These are phyloP conservation scores for Drosophila atroscutellata DNA, from an alignment of 2,888 invertebrate species.

Conservation along the genomic window DNA sequence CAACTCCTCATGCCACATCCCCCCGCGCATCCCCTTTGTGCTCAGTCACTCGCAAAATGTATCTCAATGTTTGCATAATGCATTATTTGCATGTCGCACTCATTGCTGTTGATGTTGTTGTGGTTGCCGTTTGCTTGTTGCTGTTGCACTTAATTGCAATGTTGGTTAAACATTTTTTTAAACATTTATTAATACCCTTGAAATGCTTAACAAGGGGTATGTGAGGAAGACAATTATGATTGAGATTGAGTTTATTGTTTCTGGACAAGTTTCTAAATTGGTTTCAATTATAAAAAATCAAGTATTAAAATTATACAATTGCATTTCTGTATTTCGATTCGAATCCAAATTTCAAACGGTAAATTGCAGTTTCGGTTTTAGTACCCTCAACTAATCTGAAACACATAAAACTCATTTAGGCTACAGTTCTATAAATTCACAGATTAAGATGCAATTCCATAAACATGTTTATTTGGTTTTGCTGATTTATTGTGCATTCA, in stretches of 20 bases:
- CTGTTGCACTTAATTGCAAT: conserved; percentile 65
- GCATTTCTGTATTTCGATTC: no score
- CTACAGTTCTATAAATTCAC: neutral
- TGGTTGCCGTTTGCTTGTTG: conserved; percentile 12
- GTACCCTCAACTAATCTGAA: no score
- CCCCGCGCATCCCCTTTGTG: conserved; percentile 1
- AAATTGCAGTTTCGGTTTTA: no score
- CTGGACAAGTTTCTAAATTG: no score
- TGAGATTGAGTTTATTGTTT: neutral
- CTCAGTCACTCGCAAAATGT: conserved; percentile 49
- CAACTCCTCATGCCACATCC: conserved; percentile 8
- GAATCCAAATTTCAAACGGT: no score
- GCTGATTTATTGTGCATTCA: neutral
- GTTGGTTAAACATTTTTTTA: conserved; percentile 46
- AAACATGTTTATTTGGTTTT: neutral
- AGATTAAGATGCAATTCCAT: neutral
- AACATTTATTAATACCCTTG: conserved; percentile 24
- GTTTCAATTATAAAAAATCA: no score
- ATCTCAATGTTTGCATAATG: conserved; percentile 66
- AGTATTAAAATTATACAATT: no score
- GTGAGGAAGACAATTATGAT: neutral
- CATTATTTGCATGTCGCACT: conserved; percentile 56
- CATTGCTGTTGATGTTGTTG: conserved; percentile 24
- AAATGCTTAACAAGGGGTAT: no score
- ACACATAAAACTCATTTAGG: neutral